Base-by-base conservation (phyloP, 2,797 vertebrate genomes). In the Furcifer pardalis region DNA sequence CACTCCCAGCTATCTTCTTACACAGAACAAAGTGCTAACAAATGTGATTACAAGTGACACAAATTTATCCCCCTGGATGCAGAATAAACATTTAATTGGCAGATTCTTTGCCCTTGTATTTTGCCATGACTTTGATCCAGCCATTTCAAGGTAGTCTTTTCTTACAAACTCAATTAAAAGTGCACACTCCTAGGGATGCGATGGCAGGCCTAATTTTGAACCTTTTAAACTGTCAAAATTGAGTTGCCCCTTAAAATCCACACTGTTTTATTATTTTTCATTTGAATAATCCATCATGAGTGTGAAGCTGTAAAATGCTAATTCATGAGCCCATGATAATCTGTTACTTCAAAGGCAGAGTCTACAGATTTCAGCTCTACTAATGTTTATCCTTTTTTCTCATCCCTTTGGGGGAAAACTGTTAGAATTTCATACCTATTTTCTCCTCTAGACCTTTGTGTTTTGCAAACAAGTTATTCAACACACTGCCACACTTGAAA, bases 241-340 rank as follows among this genome's bases (percentile, higher is more conserved):
- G 60, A 30, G 44, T 10, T 32, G 79, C 72, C 40, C 65, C 60
- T 79, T 30, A 7, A 83, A 90, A 83, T 25, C 35, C 5, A 80
- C 37, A 25, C 40, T 80, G 32, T 78, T 42, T 63, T 72, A n/a
- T 82, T 52, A 3, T 30, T 66, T 44, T 27, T 62, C 27, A 73
- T 75, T 25, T 84, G 68, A 80, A 85, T 85, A 85, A 79, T 79
- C 83, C 87, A 59, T 72, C 68, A 44, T 1, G 30, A 76, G 32
- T 56, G 10, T 46, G 27, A 73, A 88, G 27, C 44, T 81, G 2
- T 81, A 12, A 79, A 82, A 77, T 80, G 42, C 77, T 85, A 3
- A 0, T 23, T 82, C 7, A 56, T 3, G n/a, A 74, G 82, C 25
- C 40, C 84, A 17, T 40, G 79, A 81, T 49, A 56, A 88, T 82